Evolutionary conservation across 1,140 invertebrate species (phyloP).

Genomic region (Elymnias hypermnestra): DNA sequence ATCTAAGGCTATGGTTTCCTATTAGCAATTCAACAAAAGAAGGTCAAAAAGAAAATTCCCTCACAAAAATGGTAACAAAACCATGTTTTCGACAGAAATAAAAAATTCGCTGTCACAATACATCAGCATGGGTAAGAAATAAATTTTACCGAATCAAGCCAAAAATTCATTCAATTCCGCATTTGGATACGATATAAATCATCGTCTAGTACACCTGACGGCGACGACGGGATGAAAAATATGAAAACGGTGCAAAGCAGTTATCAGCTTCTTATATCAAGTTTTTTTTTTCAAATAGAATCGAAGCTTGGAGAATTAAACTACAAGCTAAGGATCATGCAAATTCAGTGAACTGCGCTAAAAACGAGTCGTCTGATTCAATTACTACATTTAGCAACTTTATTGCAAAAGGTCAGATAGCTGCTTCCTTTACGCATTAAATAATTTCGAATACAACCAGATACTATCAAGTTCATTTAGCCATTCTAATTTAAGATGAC

Average conservation of each 20-base stretch:
- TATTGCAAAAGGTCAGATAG: too few species aligned
- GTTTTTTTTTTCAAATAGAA: slow-evolving; percentile 19
- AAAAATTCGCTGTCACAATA: slow-evolving; percentile 15
- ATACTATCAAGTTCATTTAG: too few species aligned
- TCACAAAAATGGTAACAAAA: too few species aligned
- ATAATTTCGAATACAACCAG: too few species aligned
- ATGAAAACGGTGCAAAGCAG: slow-evolving; percentile 32
- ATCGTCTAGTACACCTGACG: slow-evolving; percentile 52
- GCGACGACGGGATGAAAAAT: slow-evolving; percentile 46
- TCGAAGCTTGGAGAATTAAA: not conserved
- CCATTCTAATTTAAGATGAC: too few species aligned
- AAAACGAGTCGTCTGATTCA: not conserved
- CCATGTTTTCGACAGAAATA: too few species aligned
- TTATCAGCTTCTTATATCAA: slow-evolving; percentile 38
- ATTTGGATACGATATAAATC: slow-evolving; percentile 49
- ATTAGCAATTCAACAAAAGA: too few species aligned
- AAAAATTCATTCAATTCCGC: slow-evolving; percentile 41
- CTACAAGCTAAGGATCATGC: not conserved
- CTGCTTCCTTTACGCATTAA: too few species aligned
- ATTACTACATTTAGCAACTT: too few species aligned
- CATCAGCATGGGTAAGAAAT: slow-evolving; percentile 23
- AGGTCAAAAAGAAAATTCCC: too few species aligned
- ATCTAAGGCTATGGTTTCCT: too few species aligned
- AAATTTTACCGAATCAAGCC: slow-evolving; percentile 26
- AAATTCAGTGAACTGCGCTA: not conserved